Evolutionary conservation across 2,113 vertebrate genomes (phyloP).

Genomic region (Polyodon spathula): DNA sequence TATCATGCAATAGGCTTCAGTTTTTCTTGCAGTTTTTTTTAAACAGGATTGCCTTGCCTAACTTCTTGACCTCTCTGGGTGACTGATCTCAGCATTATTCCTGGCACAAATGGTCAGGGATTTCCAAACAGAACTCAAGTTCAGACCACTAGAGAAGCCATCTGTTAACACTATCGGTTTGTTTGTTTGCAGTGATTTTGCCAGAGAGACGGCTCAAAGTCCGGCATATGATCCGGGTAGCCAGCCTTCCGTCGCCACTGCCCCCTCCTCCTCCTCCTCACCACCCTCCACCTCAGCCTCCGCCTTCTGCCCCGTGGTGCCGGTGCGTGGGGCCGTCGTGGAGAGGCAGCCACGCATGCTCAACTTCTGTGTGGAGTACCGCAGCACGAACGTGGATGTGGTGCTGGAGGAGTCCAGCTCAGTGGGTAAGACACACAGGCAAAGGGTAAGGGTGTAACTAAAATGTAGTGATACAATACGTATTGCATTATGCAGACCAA

Average conservation of each 20-base stretch:
- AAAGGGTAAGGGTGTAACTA: too few relatives aligned
- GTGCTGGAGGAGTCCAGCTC: constrained; percentile 88
- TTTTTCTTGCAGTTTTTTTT: too few relatives aligned
- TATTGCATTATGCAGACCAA: too few relatives aligned
- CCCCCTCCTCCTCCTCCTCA: constrained; percentile 52
- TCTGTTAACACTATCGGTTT: too few relatives aligned
- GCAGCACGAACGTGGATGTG: constrained; percentile 84
- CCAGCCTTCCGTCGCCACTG: constrained; percentile 37
- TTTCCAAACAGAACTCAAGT: too few relatives aligned
- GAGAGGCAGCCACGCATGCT: constrained; percentile 91
- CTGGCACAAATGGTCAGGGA: too few relatives aligned
- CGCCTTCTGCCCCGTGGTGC: constrained; percentile 76
- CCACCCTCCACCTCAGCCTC: constrained; percentile 68
- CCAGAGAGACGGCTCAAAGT: constrained; percentile 52
- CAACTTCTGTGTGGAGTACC: constrained; percentile 92
- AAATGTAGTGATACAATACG: too few relatives aligned
- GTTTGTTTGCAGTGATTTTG: constrained; percentile 50
- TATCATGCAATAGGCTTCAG: too few relatives aligned
- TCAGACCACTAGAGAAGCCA: too few relatives aligned
- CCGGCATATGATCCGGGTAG: constrained; percentile 48
- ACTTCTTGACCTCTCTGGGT: too few relatives aligned
- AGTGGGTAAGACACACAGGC: constrained; percentile 68
- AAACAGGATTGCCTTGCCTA: too few relatives aligned
- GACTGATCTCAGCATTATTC: too few relatives aligned
- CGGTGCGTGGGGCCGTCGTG: constrained; percentile 76